A percentile compares a stretch with the other conserved stretches of the same genome.
Evolutionary conservation across 1,140 invertebrate species (phyloP).

Genomic region (Dendrolimus kikuchii): DNA sequence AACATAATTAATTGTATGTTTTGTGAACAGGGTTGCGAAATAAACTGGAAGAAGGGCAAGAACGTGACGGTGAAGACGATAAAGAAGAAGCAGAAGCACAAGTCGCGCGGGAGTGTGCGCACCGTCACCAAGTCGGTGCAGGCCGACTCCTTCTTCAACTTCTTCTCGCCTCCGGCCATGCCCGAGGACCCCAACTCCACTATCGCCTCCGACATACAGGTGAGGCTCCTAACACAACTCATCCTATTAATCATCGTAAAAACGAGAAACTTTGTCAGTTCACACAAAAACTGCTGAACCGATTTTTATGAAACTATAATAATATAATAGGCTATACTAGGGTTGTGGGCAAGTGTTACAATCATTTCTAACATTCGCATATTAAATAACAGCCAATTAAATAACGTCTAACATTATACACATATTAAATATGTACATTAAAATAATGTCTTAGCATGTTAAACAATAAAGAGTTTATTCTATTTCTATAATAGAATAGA

Average conservation of each 20-base stretch:
- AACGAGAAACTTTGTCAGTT: not conserved
- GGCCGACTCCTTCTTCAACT: constrained; percentile 98
- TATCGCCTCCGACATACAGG: constrained; percentile 58
- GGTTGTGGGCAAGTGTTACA: no score
- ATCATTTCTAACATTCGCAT: no score
- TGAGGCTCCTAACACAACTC: constrained; percentile 11
- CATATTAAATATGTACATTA: no score
- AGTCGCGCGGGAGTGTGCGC: constrained; percentile 91
- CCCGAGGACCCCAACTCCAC: constrained; percentile 62
- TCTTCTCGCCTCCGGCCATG: constrained; percentile 90
- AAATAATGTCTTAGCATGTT: no score
- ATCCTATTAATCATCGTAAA: constrained; percentile 1
- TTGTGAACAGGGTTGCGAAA: constrained; percentile 81
- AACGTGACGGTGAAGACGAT: constrained; percentile 97
- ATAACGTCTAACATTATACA: no score
- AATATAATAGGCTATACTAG: no score
- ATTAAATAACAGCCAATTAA: no score
- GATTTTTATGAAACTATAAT: no score
- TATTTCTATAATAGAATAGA: no score
- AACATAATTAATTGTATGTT: no score
- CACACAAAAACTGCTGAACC: no score
- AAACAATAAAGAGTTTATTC: no score
- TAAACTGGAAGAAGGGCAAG: constrained; percentile 97
- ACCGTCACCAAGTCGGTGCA: constrained; percentile 95
- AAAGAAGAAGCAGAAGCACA: constrained; percentile 99